Percentiles rank a stretch among this genome's conserved stretches.
phyloP scores from a whole-genome alignment of 1,140 invertebrate species.

The Myzus persicae region DNA sequence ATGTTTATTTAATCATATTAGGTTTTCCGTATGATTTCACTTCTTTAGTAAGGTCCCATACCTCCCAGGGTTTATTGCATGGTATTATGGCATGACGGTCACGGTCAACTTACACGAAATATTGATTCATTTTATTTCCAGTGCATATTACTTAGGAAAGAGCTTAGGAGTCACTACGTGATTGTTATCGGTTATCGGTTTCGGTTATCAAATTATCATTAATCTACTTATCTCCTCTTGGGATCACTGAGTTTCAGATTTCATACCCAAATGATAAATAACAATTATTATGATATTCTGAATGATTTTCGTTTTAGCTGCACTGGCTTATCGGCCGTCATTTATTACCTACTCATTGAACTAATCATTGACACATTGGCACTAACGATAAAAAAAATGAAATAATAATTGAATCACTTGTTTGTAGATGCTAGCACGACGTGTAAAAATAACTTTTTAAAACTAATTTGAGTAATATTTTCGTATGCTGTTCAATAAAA shows the following conservation, averaged over 20 bases:
- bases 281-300: neutral
- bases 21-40: neutral
- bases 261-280: neutral
- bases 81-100: neutral
- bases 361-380: no score
- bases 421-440: neutral
- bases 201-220: neutral
- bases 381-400: neutral
- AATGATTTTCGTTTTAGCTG: neutral
- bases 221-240: neutral
- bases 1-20: neutral
- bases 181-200: neutral
- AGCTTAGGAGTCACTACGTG: no score
- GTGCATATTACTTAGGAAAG: no score
- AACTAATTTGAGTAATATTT: neutral
- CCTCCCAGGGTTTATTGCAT: neutral
- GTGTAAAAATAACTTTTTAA: neutral
- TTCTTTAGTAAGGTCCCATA: neutral
- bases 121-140: no score
- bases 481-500: neutral
- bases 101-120: no score
- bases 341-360: neutral
- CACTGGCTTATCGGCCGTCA: neutral
- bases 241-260: neutral
- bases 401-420: neutral